Base-by-base conservation (phyloP, 2,797 vertebrate species). In the Poeciliopsis presidionis region DNA sequence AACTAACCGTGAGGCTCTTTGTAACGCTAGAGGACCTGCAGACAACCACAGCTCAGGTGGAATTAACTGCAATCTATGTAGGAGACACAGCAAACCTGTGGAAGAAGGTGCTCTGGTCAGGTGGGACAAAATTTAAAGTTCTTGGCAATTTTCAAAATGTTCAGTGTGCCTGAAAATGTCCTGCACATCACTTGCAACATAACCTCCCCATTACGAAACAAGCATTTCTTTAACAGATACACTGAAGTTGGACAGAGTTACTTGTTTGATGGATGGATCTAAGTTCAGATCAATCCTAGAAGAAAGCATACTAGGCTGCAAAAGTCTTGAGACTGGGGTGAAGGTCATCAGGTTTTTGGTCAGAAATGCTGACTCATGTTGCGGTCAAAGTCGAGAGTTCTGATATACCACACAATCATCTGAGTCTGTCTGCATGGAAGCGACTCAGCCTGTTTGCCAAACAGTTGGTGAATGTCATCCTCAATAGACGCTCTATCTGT, bases 401-500 rank as follows among this genome's bases (percentile, higher is more conserved):
- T 82, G 85, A 81, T 85, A 82, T 80, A 86, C 81, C 88, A 69
- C 79, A 30, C 49, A 53, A 53, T 74, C 73, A 76, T 83, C 84
- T 89, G 63, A 75, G 82, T 81, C 70, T 45, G 78, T 84, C 78
- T 81, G 71, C 61, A 43, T 80, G 79, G 76, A 78, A 81, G 72
- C 80, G 53, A 47, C 78, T 84, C 82, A 70, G 84, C 82, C 78
- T 6, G 41, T 82, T 82, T 47, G 72, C 67, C 78, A 86, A 84
- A 87, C 86, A 75, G 57, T 79, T 73, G 13, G 55, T 74, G 82
- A 82, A 79, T 59, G 76, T 76, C 73, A 14, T 78, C 69, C 75
- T 93, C 89, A 92, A 91, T 93, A 30, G 87, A 57, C 86, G 76
- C 90, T 90, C 88, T 94, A 92, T 93, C 76, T 81, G 75, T 43